Percentiles rank a stretch among this genome's conserved stretches.
Conservation (phyloP, 2,888 invertebrate genomes). For the Ochropleura leucogaster region DNA sequence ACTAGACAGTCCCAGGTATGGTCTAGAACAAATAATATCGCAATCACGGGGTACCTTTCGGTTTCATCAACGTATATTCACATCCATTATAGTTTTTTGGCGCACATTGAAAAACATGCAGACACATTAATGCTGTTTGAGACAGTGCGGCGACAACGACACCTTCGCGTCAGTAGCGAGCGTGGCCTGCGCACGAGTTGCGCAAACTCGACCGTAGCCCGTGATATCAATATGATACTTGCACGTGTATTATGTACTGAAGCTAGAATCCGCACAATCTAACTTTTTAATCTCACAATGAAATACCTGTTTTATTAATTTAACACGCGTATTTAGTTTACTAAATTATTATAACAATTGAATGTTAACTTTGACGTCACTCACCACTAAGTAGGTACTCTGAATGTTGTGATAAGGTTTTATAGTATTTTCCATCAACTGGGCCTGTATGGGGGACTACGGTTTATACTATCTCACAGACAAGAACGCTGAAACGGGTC, state of each 20-base stretch:
- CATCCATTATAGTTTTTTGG: slow-evolving; percentile 3
- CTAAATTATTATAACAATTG: background rate
- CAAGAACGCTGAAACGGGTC: background rate
- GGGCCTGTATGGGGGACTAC: background rate
- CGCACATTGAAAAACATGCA: background rate
- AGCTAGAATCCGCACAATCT: slow-evolving; percentile 6
- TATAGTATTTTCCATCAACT: background rate
- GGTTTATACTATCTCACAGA: background rate
- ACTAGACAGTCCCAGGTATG: too few relatives aligned
- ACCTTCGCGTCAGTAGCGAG: slow-evolving; percentile 68
- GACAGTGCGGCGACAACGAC: slow-evolving; percentile 49
- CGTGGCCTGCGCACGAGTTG: slow-evolving; percentile 68
- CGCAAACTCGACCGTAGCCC: slow-evolving; percentile 60
- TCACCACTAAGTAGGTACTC: background rate
- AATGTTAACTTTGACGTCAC: slow-evolving; percentile 17
- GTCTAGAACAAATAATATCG: too few relatives aligned
- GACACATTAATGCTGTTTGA: slow-evolving; percentile 24
- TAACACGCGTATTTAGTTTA: slow-evolving; percentile 27
- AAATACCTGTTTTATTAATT: slow-evolving; percentile 8
- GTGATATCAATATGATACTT: slow-evolving; percentile 23
- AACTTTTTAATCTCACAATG: slow-evolving; percentile 19
- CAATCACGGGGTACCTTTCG: too few relatives aligned
- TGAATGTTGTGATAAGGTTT: background rate
- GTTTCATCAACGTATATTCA: too few relatives aligned
- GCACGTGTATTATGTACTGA: slow-evolving; percentile 21